phyloP scores from a whole-genome alignment of 1,140 invertebrate species.

The Globodera ellingtonae region DNA sequence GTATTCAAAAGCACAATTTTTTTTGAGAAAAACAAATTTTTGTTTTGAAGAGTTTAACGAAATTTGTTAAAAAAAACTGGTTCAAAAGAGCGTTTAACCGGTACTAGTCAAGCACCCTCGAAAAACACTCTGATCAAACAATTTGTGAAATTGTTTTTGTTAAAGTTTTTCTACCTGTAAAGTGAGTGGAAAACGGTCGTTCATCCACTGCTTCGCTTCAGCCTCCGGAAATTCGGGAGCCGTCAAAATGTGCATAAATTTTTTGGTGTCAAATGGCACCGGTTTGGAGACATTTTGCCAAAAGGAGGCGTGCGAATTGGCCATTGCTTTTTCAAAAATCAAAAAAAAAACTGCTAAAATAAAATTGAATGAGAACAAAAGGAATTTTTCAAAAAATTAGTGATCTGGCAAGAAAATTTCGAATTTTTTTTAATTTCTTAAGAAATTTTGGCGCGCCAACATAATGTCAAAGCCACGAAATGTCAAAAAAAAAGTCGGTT shows the following conservation, averaged over 20 bases:
- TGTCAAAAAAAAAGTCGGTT: no score
- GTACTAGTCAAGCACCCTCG: not conserved
- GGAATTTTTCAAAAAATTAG: no score
- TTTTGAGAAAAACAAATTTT: not conserved
- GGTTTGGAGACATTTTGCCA: conserved; percentile 26
- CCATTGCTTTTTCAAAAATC: not conserved
- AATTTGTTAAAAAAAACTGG: conserved; percentile 16
- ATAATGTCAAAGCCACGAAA: no score
- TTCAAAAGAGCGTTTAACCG: not conserved
- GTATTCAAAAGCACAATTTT: no score
- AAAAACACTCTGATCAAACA: not conserved
- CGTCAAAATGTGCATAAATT: conserved; percentile 38
- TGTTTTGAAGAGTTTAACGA: no score
- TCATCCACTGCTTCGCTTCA: conserved; percentile 51
- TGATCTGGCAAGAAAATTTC: no score
- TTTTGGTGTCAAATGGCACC: conserved; percentile 23
- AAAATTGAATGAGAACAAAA: no score
- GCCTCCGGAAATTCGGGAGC: conserved; percentile 47
- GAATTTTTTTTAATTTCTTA: no score
- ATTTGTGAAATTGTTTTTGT: not conserved
- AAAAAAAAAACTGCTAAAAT: no score
- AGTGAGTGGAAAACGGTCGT: conserved; percentile 57
- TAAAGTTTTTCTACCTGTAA: conserved; percentile 44
- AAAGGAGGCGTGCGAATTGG: not conserved
- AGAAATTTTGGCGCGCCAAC: no score